Evolutionary conservation across 2,797 vertebrate genomes (phyloP).

Genomic region (Enoplosus armatus): DNA sequence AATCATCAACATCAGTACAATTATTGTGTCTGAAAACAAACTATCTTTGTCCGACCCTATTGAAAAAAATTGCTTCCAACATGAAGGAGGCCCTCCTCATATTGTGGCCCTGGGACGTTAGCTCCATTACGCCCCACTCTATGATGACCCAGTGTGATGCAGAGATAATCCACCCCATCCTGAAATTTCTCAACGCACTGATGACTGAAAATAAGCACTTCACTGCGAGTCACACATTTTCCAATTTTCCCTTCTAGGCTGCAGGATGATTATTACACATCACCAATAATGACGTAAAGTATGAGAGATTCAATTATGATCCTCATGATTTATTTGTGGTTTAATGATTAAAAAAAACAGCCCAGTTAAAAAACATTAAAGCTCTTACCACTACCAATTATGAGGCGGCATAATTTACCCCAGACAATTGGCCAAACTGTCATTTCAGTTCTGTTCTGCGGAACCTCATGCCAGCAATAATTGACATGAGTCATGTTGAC

Average conservation of each 20-base stretch:
- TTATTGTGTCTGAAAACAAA: neutral
- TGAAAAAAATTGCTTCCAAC: neutral
- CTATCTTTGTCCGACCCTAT: neutral
- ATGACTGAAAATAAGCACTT: slow-evolving; percentile 62
- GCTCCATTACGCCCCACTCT: neutral
- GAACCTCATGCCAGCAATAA: slow-evolving; percentile 58
- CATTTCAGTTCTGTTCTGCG: slow-evolving; percentile 49
- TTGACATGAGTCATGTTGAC: slow-evolving; percentile 59
- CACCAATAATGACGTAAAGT: slow-evolving; percentile 69
- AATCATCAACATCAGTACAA: neutral
- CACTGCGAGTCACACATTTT: slow-evolving; percentile 57
- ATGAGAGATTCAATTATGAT: slow-evolving; percentile 67
- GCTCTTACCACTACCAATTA: slow-evolving; percentile 57
- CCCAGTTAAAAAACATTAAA: slow-evolving; percentile 51
- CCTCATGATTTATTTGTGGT: slow-evolving; percentile 70
- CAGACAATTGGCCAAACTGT: slow-evolving; percentile 38
- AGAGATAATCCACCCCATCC: slow-evolving; percentile 33
- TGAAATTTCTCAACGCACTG: slow-evolving; percentile 18
- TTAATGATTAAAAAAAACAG: slow-evolving; percentile 61
- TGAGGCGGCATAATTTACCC: slow-evolving; percentile 51
- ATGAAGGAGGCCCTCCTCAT: neutral
- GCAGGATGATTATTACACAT: slow-evolving; percentile 61
- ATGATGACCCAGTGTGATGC: neutral
- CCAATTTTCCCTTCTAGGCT: slow-evolving; percentile 53
- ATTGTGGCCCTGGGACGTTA: neutral